Conservation (phyloP, 2,113 vertebrate species). For the Poeciliopsis retropinna region DNA sequence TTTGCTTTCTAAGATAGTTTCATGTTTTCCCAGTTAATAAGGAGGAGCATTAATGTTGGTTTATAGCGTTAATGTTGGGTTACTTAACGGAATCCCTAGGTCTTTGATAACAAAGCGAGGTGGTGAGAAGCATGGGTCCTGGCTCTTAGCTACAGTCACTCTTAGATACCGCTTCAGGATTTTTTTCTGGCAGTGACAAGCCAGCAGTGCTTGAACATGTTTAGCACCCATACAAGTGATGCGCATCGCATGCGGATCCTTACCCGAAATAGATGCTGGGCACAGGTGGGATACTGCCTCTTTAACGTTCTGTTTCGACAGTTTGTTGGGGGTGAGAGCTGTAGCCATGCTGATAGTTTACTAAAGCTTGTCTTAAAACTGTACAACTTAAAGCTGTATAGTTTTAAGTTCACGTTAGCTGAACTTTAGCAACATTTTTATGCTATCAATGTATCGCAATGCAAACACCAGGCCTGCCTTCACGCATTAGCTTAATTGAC, state of each 20-base stretch:
- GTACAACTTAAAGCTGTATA: too few relatives aligned
- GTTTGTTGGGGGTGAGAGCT: too few relatives aligned
- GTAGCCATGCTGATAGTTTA: too few relatives aligned
- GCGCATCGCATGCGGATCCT: too few relatives aligned
- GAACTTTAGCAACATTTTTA: neutral
- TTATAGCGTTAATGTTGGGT: too few relatives aligned
- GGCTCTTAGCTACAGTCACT: neutral
- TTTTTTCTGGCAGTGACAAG: too few relatives aligned
- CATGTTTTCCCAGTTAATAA: slow-evolving; percentile 33
- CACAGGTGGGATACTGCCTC: neutral
- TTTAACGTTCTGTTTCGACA: neutral
- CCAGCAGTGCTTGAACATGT: too few relatives aligned
- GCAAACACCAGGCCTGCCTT: neutral
- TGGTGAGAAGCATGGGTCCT: neutral
- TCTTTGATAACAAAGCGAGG: slow-evolving; percentile 51
- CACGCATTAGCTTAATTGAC: neutral
- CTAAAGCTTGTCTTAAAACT: neutral
- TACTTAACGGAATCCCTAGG: too few relatives aligned
- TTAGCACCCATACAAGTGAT: too few relatives aligned
- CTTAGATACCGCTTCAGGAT: neutral
- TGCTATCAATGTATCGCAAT: neutral
- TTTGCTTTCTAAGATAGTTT: too few relatives aligned
- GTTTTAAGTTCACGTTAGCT: too few relatives aligned
- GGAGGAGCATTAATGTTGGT: slow-evolving; percentile 17
- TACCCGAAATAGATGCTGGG: too few relatives aligned